Evolutionary conservation across 2,797 vertebrate genomes (phyloP).

Genomic region (Acrocephalus scirpaceus): DNA sequence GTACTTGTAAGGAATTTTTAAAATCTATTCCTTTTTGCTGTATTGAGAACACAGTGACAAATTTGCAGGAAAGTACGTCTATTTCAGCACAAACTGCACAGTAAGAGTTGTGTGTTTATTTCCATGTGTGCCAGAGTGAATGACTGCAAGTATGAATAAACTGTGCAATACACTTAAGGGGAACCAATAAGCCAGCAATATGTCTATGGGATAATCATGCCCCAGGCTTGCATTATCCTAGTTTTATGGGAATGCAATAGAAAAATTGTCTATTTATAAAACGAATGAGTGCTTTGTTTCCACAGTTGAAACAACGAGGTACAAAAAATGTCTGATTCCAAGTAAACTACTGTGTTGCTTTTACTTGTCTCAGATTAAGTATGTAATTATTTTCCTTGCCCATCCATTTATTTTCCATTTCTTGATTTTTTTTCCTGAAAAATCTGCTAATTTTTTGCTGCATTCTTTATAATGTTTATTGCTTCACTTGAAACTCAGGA

Average conservation of each 20-base stretch:
- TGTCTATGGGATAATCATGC: background rate
- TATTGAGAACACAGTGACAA: background rate
- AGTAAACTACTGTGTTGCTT: background rate
- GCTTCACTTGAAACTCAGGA: background rate
- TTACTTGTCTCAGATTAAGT: background rate
- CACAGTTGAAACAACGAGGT: background rate
- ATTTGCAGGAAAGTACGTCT: background rate
- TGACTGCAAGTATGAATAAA: background rate
- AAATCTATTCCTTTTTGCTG: background rate
- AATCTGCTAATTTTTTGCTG: background rate
- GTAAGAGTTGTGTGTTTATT: background rate
- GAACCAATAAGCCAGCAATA: background rate
- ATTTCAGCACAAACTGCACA: background rate
- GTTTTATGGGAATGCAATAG: background rate
- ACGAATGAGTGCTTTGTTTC: background rate
- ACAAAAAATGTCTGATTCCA: background rate
- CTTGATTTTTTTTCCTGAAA: background rate
- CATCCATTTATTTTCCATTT: background rate
- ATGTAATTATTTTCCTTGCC: background rate
- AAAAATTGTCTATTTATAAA: background rate
- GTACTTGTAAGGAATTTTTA: background rate
- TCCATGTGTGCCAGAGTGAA: background rate
- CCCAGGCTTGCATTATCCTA: background rate
- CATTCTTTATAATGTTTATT: background rate
- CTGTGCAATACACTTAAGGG: background rate